phyloP scores from a whole-genome alignment of 1,140 invertebrate species.

The Octopus sinensis region DNA sequence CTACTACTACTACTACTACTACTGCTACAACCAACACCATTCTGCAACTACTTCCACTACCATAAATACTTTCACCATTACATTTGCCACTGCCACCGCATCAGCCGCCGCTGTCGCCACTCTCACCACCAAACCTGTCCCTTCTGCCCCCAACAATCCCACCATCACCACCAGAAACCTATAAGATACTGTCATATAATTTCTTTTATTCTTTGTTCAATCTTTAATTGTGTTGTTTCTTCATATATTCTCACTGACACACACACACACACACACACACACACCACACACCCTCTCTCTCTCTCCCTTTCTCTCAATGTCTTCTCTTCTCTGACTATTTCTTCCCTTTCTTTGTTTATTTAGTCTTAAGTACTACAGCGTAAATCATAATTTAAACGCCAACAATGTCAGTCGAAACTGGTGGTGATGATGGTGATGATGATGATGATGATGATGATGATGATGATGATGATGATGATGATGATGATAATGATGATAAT shows the following conservation, averaged over 20 bases:
- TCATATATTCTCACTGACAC: too few species aligned
- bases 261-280: too few species aligned
- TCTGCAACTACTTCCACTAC: too few species aligned
- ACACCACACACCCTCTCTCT: background rate
- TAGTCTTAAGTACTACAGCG: background rate
- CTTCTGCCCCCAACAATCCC: background rate
- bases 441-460: slow-evolving; percentile 25
- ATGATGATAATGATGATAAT: background rate
- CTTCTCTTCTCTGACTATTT: slow-evolving; percentile 17
- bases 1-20: too few species aligned
- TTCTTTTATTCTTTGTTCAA: too few species aligned
- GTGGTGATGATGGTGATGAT: background rate
- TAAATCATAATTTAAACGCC: background rate
- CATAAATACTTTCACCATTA: too few species aligned
- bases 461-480: background rate
- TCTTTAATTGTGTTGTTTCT: too few species aligned
- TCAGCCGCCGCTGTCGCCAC: too few species aligned
- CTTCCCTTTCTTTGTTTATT: slow-evolving; percentile 12
- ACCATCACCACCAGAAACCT: background rate
- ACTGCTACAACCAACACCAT: too few species aligned
- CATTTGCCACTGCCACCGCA: too few species aligned
- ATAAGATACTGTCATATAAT: background rate
- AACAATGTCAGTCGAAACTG: background rate
- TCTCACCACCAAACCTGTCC: too few species aligned
- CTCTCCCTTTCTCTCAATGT: slow-evolving; percentile 20